Evolutionary conservation across 2,888 invertebrate genomes (phyloP).

Genomic region (Ormyrus rosae): DNA sequence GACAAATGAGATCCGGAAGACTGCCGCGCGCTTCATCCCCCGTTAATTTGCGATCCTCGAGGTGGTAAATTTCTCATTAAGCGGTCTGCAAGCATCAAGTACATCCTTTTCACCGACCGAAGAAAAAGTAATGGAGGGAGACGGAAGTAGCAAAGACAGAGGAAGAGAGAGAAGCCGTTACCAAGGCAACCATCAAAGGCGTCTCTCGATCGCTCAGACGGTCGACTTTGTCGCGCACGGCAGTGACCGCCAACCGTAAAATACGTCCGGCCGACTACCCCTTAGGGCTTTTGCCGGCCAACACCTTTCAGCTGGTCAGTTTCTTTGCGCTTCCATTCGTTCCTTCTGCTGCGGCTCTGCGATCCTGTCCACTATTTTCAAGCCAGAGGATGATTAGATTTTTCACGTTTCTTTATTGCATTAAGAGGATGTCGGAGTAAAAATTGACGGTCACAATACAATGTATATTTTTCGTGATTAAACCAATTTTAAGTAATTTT

Average conservation of each 20-base stretch:
- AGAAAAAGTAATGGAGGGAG: conserved; percentile 26
- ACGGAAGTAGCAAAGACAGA: conserved; percentile 33
- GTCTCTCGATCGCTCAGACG: conserved; percentile 52
- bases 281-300: conserved; percentile 21
- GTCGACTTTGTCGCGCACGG: conserved; percentile 66
- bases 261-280: conserved; percentile 58
- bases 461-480: too few relatives aligned
- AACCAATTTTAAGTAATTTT: too few relatives aligned
- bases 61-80: conserved; percentile 39
- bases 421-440: too few relatives aligned
- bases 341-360: too few relatives aligned
- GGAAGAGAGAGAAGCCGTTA: conserved; percentile 56
- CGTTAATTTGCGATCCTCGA: conserved; percentile 24
- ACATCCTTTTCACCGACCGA: neutral
- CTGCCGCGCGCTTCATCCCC: neutral
- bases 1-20: neutral
- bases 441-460: too few relatives aligned
- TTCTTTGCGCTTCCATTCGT: too few relatives aligned
- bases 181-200: conserved; percentile 72
- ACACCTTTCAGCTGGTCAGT: neutral
- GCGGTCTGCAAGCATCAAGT: neutral
- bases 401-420: too few relatives aligned
- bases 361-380: too few relatives aligned
- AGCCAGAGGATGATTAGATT: too few relatives aligned
- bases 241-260: conserved; percentile 64